Evolutionary conservation across 2,113 vertebrate species (phyloP).

Genomic region (Petrocephalus zakoni): DNA sequence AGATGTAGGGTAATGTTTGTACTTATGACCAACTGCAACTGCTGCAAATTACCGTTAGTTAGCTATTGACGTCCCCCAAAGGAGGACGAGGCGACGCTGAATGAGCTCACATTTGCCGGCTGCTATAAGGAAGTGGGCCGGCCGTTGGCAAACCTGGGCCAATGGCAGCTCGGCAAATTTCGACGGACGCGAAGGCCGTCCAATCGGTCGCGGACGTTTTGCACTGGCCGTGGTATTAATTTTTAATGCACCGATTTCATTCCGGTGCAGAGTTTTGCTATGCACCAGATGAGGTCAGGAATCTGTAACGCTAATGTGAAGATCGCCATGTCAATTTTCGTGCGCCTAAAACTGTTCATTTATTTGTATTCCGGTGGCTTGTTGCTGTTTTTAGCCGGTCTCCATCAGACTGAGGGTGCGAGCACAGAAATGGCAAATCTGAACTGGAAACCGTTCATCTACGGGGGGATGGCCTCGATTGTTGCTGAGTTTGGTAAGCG

Average conservation of each 20-base stretch:
- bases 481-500: slow-evolving; percentile 90
- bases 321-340: slow-evolving; percentile 48
- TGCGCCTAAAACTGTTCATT: slow-evolving; percentile 53
- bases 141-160: slow-evolving; percentile 14
- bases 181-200: slow-evolving; percentile 40
- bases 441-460: slow-evolving; percentile 95
- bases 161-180: slow-evolving; percentile 22
- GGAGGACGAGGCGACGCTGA: background rate
- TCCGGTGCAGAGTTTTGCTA: slow-evolving; percentile 56
- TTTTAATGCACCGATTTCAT: slow-evolving; percentile 41
- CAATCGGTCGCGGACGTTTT: slow-evolving; percentile 38
- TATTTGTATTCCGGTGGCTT: slow-evolving; percentile 51
- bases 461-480: slow-evolving; percentile 89
- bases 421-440: slow-evolving; percentile 76
- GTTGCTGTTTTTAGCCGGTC: slow-evolving; percentile 58
- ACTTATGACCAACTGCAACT: background rate
- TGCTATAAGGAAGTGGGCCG: background rate
- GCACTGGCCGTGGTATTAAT: slow-evolving; percentile 26
- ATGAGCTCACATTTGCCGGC: slow-evolving; percentile 31
- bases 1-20: background rate
- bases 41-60: background rate
- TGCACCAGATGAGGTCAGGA: slow-evolving; percentile 48
- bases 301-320: slow-evolving; percentile 17
- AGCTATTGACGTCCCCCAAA: background rate
- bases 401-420: slow-evolving; percentile 68